Base-by-base conservation (phyloP, 1,140 invertebrate genomes). In the Bombus turneri region DNA sequence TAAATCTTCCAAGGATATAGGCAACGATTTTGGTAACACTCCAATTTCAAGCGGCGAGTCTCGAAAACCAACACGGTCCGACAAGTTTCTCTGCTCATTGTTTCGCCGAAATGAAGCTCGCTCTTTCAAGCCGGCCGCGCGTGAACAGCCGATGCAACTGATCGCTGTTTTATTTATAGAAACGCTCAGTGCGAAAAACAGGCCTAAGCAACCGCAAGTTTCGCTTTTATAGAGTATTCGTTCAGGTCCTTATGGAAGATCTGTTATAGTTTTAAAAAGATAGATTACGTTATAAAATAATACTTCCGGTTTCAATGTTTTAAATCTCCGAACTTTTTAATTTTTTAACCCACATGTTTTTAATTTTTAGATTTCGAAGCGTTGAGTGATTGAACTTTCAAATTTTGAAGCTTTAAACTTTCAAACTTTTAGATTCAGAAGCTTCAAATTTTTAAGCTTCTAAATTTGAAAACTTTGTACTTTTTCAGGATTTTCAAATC, bases 1-100 rank as follows among this genome's bases (percentile, higher is more conserved):
- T 80, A 80, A 80, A 80, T 80, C 64, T 69, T 68, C 12, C 77
- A 80, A 80, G 77, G 77, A 80, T 68, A 18, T 25, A 25, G 64
- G 25, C 41, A 69, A 79, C 62, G 77, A 79, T 79, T 79, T 79
- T 79, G 77, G 77, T 47, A 68, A 31, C 39, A 62, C 9, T 68
- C 77, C 77, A 80, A 80, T 64, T 71, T 71, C 78, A 53, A 43
- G 37, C 37, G 62, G 69, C 31, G 59, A 9, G 43, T 57, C 47
- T 80, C 64, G 57, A 68, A 47, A 80, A 80, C 64, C 64, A 43
- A 69, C 77, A 53, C 62, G 77, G 64, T 69, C 77, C 43, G 64
- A 31, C 77, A 64, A 80, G 64, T 41, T 34, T 53, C 76, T 28
- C 71, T 22, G 15, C 1, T 80, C 77, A 80, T 80, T 80, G 77